phyloP scores from a whole-genome alignment of 2,113 vertebrate species.

The Nothoprocta perdicaria region DNA sequence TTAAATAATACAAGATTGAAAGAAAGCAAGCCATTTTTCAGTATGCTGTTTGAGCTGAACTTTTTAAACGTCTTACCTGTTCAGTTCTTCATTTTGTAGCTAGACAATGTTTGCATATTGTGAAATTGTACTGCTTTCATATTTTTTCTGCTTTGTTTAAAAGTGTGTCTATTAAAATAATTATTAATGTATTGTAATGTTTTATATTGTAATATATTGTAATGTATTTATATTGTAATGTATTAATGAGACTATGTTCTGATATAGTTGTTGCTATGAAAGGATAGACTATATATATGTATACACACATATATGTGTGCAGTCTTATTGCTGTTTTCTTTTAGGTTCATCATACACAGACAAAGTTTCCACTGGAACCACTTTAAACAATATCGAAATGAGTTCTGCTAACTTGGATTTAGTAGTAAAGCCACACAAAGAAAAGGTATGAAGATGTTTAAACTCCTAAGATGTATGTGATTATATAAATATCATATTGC shows the following conservation, averaged over 20 bases:
- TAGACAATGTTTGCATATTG: background rate
- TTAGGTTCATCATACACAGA: constrained; percentile 56
- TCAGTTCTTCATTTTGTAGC: background rate
- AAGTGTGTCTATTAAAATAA: background rate
- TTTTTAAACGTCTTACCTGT: background rate
- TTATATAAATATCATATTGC: background rate
- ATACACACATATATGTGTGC: background rate
- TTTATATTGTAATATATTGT: no score
- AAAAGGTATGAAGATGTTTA: constrained; percentile 76
- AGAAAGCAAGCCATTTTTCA: background rate
- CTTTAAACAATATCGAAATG: constrained; percentile 59
- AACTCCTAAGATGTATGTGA: background rate
- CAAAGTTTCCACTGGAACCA: constrained; percentile 17
- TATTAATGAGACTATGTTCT: background rate
- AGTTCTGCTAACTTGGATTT: constrained; percentile 59
- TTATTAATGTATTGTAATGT: background rate
- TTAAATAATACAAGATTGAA: background rate
- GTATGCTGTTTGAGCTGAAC: background rate
- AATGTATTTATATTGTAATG: no score
- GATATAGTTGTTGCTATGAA: background rate
- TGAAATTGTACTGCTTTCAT: background rate
- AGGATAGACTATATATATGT: background rate
- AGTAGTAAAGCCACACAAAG: constrained; percentile 45
- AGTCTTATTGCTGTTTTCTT: background rate
- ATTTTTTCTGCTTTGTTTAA: background rate